A percentile compares a stretch with the other conserved stretches of the same genome.
These are phyloP conservation scores for Yponomeuta malinellus DNA, from an alignment of 2,888 invertebrate genomes.

Conservation along the genomic window DNA sequence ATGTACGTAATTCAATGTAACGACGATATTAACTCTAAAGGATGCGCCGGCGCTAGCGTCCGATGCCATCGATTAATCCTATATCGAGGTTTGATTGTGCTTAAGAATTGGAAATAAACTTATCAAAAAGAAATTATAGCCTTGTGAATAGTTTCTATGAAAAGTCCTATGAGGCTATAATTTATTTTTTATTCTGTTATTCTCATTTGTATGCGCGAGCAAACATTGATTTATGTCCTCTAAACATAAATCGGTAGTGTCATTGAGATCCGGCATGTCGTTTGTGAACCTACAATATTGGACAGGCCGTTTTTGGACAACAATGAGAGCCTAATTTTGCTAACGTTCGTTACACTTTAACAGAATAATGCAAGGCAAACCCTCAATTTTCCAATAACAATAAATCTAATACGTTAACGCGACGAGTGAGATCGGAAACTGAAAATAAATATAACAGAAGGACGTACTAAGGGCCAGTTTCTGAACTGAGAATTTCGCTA, in stretches of 20 bases:
- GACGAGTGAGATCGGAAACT: conserved; percentile 3
- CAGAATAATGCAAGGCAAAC: conserved; percentile 11
- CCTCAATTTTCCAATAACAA: conserved; percentile 11
- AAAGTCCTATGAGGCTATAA: too few species aligned
- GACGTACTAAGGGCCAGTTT: not conserved
- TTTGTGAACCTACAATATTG: not conserved
- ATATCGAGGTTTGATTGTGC: not conserved
- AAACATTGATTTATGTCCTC: too few species aligned
- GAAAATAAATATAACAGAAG: not conserved
- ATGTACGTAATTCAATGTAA: not conserved
- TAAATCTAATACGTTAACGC: not conserved
- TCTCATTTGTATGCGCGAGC: too few species aligned
- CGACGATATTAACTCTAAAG: not conserved
- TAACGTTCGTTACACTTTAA: conserved; percentile 6
- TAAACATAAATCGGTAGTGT: too few species aligned
- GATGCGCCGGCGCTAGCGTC: not conserved
- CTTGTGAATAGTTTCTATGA: too few species aligned
- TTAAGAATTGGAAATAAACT: too few species aligned
- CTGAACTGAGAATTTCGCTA: too few species aligned
- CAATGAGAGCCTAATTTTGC: not conserved
- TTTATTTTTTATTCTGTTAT: too few species aligned
- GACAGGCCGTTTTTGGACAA: not conserved
- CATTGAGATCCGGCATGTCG: too few species aligned
- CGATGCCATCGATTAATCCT: not conserved
- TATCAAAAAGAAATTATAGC: too few species aligned